Base-by-base conservation (phyloP, 2,113 vertebrate species). In the Aegypius monachus region DNA sequence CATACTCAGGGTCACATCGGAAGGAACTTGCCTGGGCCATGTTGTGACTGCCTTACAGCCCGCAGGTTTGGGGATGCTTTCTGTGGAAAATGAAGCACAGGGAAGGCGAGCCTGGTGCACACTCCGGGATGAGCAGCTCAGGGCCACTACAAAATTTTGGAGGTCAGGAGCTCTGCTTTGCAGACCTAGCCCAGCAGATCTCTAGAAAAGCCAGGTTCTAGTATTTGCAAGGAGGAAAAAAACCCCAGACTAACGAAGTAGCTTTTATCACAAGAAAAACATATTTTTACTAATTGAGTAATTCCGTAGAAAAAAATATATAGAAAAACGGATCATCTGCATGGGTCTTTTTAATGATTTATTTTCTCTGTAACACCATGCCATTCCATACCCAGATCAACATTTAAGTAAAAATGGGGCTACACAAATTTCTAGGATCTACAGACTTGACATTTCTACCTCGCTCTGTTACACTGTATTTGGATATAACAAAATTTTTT, bases 1-100 rank as follows among this genome's bases (percentile, higher is more conserved):
- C 42, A 29, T 14, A 16, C 29, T 17, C 6, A 16, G 68, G n/a
- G 20, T 9, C 7, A 38, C 13, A 21, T 1, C 0, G 0, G 2
- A 34, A 42, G 43, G 31, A 52, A 14, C 59, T 59, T 18, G 38
- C 32, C 61, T 29, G 34, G 32, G 47, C 58, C 0, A 0, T 27
- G 42, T 6, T 71, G 42, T 53, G n/a, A 6, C 34, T 68, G 16
- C 23, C 18, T 32, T 2, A 13, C 45, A 84, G 45, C 20, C 23
- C 23, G 14, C 40, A 38, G 53, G 18, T 29, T 13, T 2, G 45
- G n/a, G 29, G 38, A 5, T 32, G 38, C 18, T 82, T 48, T 62
- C 82, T 50, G 38, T 38, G 42, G 50, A 53, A 85, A 48, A 4
- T 0, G 1, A 58, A 62, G 36, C 3, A 4, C 7, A 22, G 34